Evolutionary conservation across 1,140 invertebrate genomes (phyloP).

Genomic region (Antheraea mylitta): DNA sequence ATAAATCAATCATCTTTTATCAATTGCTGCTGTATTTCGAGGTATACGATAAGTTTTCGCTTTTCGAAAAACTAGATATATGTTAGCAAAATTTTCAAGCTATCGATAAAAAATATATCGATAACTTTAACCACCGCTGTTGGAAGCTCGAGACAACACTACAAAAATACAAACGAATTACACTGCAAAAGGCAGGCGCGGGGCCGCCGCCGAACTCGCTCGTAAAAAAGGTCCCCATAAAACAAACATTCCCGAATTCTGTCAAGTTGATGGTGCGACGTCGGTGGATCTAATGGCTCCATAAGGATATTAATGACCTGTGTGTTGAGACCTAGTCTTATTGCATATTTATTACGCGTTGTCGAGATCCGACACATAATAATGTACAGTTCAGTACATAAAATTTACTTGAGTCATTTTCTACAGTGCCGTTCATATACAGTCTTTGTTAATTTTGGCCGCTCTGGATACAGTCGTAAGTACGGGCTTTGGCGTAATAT

Average conservation of each 20-base stretch:
- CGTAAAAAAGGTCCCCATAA: slow-evolving; percentile 12
- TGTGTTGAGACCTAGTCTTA: not conserved
- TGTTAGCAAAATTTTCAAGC: not conserved
- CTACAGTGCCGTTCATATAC: not conserved
- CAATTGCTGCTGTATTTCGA: too few species aligned
- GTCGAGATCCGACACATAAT: not conserved
- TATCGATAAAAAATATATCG: slow-evolving; percentile 6
- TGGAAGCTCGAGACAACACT: not conserved
- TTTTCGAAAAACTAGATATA: too few species aligned
- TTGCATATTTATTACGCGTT: not conserved
- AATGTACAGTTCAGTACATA: not conserved
- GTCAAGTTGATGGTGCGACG: slow-evolving; percentile 5
- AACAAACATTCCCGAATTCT: slow-evolving; percentile 9
- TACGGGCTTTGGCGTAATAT: too few species aligned
- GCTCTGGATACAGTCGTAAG: too few species aligned
- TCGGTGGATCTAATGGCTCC: slow-evolving; percentile 8
- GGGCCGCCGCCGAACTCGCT: slow-evolving; percentile 3
- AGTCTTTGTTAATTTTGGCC: too few species aligned
- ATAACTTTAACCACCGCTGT: not conserved
- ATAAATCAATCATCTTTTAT: too few species aligned
- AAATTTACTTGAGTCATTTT: not conserved
- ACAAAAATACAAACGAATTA: slow-evolving; percentile 1
- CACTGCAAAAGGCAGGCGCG: slow-evolving; percentile 10
- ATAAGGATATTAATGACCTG: slow-evolving; percentile 4
- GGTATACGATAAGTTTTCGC: too few species aligned